Base-by-base conservation (phyloP, 2,797 vertebrate species). In the Pempheris klunzingeri region DNA sequence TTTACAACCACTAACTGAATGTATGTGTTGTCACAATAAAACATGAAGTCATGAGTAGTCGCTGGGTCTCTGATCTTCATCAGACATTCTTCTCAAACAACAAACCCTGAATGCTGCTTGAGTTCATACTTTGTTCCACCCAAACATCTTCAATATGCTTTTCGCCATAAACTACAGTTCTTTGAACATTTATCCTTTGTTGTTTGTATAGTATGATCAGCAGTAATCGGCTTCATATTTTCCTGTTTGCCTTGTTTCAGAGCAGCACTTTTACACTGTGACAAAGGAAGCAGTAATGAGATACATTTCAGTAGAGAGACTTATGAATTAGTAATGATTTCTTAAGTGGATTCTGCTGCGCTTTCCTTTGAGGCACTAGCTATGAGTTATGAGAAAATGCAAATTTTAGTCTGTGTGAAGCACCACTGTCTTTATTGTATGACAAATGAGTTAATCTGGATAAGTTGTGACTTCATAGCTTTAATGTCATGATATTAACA, bases 241-340 rank as follows among this genome's bases (percentile, higher is more conserved):
- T 74, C 76, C 70, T 70, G 63, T 84, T 87, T 79, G 66, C 67
- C 58, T 82, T 55, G 50, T 84, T 60, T 52, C 61, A 49, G 46
- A 77, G 83, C 73, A 75, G 80, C 69, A 43, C 50, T 63, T 90
- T 44, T 57, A 36, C 61, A 38, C 39, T 14, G n/a, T 81, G 63
- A 90, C 76, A 82, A 86, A 82, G 83, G 81, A 73, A 69, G 65
- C 38, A 44, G 52, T 88, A 87, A 90, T 90, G 81, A 82, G 86
- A 90, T 86, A 63, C 63, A 67, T 90, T 90, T 88, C 85, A 87
- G 65, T 39, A 44, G 74, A 84, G 71, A 81, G 82, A 75, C 78
- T 80, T 61, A 81, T 92, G 89, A 92, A 92, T 93, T 82, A 91
- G 85, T 91, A 77, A 94, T 92, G 88, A 88, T 83, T 86, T 74